These are phyloP conservation scores for Phalacrocorax carbo DNA, from an alignment of 2,113 vertebrate genomes.

Conservation along the genomic window DNA sequence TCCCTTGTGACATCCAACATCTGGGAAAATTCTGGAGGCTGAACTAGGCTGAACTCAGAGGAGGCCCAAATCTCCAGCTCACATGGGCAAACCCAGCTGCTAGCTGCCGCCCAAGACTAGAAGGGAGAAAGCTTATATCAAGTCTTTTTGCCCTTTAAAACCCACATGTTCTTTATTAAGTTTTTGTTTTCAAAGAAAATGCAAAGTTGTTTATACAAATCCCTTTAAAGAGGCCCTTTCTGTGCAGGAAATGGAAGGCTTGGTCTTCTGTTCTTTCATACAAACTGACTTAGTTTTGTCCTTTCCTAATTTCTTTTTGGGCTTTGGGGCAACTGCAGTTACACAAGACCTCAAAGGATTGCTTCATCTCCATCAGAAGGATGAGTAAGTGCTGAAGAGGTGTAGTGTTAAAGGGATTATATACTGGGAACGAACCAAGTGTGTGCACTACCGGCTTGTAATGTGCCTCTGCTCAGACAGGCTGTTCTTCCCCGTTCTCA, in stretches of 20 bases:
- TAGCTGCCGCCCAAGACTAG: not conserved
- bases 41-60: not conserved
- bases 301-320: not conserved
- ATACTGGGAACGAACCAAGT: conserved; percentile 17
- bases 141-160: not conserved
- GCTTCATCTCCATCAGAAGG: conserved; percentile 29
- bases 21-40: not conserved
- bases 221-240: not conserved
- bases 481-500: not conserved
- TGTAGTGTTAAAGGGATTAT: conserved; percentile 25
- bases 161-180: not conserved
- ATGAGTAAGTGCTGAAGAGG: conserved; percentile 65
- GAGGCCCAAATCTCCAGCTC: not conserved
- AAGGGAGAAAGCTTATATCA: not conserved
- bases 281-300: not conserved
- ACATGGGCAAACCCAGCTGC: not conserved
- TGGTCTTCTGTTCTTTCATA: not conserved
- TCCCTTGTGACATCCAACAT: not conserved
- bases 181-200: not conserved
- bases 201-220: not conserved
- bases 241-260: not conserved
- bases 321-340: conserved; percentile 12
- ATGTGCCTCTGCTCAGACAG: not conserved
- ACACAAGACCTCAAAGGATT: not conserved
- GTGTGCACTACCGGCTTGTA: not conserved